These are phyloP conservation scores for Rhineura floridana DNA, from an alignment of 2,113 vertebrate species.

Conservation along the genomic window DNA sequence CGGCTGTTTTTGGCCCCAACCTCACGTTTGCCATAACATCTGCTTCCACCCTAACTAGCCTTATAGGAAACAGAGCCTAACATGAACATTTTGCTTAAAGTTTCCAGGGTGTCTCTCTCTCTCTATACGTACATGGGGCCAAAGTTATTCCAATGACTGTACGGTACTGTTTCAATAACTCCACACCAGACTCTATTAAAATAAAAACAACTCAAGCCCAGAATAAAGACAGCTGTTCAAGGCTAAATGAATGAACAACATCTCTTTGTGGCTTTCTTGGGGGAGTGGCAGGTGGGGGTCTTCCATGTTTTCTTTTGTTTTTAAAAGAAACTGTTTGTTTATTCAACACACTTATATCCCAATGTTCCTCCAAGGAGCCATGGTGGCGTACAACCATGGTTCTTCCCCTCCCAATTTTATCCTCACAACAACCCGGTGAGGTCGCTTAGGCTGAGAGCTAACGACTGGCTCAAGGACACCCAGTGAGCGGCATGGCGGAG, in stretches of 20 bases:
- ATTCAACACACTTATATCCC: too few relatives aligned
- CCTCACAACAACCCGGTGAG: too few relatives aligned
- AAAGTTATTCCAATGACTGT: not conserved
- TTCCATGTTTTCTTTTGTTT: too few relatives aligned
- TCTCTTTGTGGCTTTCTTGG: not conserved
- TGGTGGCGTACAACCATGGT: too few relatives aligned
- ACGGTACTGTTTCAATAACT: conserved; percentile 30
- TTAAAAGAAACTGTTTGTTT: not conserved
- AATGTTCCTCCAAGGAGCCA: too few relatives aligned
- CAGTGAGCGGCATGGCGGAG: too few relatives aligned
- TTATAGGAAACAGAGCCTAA: not conserved
- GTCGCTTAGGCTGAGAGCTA: too few relatives aligned
- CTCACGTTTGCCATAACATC: not conserved
- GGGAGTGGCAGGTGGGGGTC: not conserved
- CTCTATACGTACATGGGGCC: not conserved
- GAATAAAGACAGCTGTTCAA: not conserved
- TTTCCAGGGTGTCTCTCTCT: not conserved
- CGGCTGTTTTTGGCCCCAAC: too few relatives aligned
- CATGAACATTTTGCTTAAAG: not conserved
- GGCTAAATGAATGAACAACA: not conserved
- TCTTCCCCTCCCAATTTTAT: too few relatives aligned
- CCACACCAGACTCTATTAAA: not conserved
- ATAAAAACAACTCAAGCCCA: not conserved
- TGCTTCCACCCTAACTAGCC: not conserved
- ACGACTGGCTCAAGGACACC: too few relatives aligned